These are phyloP conservation scores for Artemia sinica DNA, from an alignment of 2,888 invertebrate species.

Conservation along the genomic window DNA sequence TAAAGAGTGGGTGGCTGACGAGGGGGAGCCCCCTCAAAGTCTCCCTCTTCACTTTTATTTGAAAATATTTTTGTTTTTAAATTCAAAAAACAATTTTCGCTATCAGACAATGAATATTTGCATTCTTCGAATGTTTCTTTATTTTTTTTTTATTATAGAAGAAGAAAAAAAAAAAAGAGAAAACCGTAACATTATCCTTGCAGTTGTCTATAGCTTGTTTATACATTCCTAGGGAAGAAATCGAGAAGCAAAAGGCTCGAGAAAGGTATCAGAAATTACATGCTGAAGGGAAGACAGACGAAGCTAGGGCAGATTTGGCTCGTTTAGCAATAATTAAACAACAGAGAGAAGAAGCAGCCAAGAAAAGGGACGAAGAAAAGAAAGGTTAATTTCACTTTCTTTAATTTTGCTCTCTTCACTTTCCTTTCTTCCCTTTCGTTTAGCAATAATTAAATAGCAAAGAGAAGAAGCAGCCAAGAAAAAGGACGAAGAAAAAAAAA, in stretches of 20 bases:
- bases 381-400: constrained; percentile 38
- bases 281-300: constrained; percentile 85
- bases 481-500: constrained; percentile 53
- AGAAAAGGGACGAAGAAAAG: constrained; percentile 66
- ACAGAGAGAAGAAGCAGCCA: constrained; percentile 87
- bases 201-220: background rate
- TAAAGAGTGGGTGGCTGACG: too few relatives aligned
- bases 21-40: too few relatives aligned
- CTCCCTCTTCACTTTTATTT: too few relatives aligned
- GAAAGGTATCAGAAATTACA: constrained; percentile 82
- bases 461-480: constrained; percentile 85
- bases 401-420: background rate
- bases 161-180: too few relatives aligned
- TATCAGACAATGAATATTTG: too few relatives aligned
- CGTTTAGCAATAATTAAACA: constrained; percentile 81
- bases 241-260: constrained; percentile 73
- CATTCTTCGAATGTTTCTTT: too few relatives aligned
- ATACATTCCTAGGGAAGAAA: constrained; percentile 50
- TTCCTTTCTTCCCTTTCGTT: constrained; percentile 33
- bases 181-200: too few relatives aligned
- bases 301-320: constrained; percentile 84
- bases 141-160: too few relatives aligned
- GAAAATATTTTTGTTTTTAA: too few relatives aligned
- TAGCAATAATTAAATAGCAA: constrained; percentile 85
- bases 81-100: too few relatives aligned